A percentile compares a stretch with the other conserved stretches of the same genome.
These are phyloP conservation scores for Chloropsis cyanopogon DNA, from an alignment of 2,113 vertebrate species.

Conservation along the genomic window DNA sequence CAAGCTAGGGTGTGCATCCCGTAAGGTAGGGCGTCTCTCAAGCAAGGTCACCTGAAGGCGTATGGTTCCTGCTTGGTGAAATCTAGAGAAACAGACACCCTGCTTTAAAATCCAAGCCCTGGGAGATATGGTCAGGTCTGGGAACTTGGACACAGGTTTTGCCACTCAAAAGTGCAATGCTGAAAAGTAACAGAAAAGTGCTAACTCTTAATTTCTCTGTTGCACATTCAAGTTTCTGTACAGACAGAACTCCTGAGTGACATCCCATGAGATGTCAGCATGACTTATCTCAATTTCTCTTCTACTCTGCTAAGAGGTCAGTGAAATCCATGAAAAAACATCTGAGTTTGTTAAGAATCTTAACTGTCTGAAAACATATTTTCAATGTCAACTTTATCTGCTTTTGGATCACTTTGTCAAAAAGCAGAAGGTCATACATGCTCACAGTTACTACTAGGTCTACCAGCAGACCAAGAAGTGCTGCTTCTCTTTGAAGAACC, in stretches of 20 bases:
- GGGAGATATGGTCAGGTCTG: not conserved
- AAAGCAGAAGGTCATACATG: not conserved
- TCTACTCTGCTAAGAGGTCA: not conserved
- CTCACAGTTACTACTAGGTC: not conserved
- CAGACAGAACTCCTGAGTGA: not conserved
- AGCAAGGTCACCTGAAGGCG: not conserved
- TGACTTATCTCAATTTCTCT: not conserved
- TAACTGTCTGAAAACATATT: not conserved
- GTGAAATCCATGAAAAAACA: not conserved
- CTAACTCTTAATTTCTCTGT: not conserved
- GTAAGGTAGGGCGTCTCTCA: not conserved
- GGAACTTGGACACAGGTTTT: not conserved
- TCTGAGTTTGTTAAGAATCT: not conserved
- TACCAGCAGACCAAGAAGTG: not conserved
- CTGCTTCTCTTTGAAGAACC: not conserved
- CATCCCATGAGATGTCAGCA: not conserved
- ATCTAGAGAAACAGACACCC: not conserved
- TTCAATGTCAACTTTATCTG: not conserved
- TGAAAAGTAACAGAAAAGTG: not conserved
- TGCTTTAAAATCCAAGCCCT: not conserved
- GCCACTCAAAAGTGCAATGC: not conserved
- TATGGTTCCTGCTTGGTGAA: not conserved
- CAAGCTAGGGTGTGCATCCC: not conserved
- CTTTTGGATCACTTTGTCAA: not conserved
- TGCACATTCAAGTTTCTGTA: not conserved